Evolutionary conservation across 2,797 vertebrate genomes (phyloP), one percentile per base, ranked within the genome.

Genomic region (Malurus leucopterus): DNA sequence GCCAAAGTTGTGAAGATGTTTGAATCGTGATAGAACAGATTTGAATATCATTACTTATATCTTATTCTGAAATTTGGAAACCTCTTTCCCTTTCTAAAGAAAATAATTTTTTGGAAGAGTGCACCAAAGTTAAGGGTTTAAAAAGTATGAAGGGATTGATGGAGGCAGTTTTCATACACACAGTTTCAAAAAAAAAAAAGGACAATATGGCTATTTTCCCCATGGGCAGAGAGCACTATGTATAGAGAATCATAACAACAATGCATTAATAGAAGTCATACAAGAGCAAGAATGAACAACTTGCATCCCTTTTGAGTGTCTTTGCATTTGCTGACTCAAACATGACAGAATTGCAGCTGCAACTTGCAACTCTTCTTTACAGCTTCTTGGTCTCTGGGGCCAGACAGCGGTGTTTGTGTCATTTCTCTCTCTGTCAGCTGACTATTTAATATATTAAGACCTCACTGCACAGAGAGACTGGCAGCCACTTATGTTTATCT

Each of bases 241-340:
- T 15, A 62, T 17, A 9, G 13, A 75, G 61, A 65, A 82, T 15
- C 1, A 0, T 29, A 68, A 43, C 29, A 69, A 30, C 24, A 69
- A 59, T 34, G n/a, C 29, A 55, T 27, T 19, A 29, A 44, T 0
- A 59, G 24, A 62, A 70, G 36, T 46, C 19, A 72, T 8, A 50
- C 15, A 38, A 68, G 46, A 59, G 29, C 27, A 90, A 75, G 20
- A 88, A 69, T 8, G 2, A 79, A 51, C 24, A 73, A 61, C 19
- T 49, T 41, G 10, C 38, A 75, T 30, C 8, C 11, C 14, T 54
- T 93, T 26, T 29, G 36, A 0, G 0, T 27, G 9, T 51, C 32
- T 64, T 77, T 54, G 22, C 21, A 57, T 83, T 71, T 43, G 43
- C 54, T n/a, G 64, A 36, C 24, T 68, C 30, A 71, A 49, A 38